Evolutionary conservation across 2,113 vertebrate species (phyloP).

Genomic region (Romanogobio albipinnatus): DNA sequence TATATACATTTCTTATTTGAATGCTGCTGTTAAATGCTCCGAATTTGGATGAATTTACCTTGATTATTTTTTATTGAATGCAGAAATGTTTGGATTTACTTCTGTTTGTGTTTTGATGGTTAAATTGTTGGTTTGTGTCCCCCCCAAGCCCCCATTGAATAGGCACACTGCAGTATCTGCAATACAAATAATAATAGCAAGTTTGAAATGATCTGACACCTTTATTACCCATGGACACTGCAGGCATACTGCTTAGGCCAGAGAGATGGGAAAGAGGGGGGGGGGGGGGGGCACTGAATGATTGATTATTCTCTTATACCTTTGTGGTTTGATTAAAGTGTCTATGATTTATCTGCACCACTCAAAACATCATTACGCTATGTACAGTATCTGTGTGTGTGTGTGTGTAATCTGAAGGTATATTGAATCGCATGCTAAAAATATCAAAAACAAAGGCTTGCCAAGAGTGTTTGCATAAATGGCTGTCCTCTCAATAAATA

Average conservation of each 20-base stretch:
- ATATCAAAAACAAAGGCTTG: constrained; percentile 53
- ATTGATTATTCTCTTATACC: constrained; percentile 75
- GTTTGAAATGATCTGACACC: constrained; percentile 7
- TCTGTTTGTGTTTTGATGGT: neutral
- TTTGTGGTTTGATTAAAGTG: constrained; percentile 75
- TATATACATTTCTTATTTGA: too few relatives aligned
- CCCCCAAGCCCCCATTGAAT: too few relatives aligned
- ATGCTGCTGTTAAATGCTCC: too few relatives aligned
- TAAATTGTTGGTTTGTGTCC: neutral
- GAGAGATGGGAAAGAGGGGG: constrained; percentile 45
- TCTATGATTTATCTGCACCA: constrained; percentile 74
- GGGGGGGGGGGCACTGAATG: constrained; percentile 60
- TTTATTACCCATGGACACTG: constrained; percentile 47
- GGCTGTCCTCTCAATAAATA: neutral
- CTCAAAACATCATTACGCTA: constrained; percentile 74
- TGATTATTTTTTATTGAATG: neutral
- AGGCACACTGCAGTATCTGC: neutral
- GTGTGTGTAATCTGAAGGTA: constrained; percentile 25
- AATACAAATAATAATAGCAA: neutral
- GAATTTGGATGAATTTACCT: neutral
- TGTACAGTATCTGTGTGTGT: constrained; percentile 52
- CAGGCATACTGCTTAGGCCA: constrained; percentile 50
- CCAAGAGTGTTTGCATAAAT: constrained; percentile 57
- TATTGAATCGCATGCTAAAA: constrained; percentile 57
- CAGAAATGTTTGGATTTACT: neutral